Percentiles rank a stretch among this genome's conserved stretches.
phyloP scores from a whole-genome alignment of 2,797 vertebrate species.

The Hephaestus fuliginosus region DNA sequence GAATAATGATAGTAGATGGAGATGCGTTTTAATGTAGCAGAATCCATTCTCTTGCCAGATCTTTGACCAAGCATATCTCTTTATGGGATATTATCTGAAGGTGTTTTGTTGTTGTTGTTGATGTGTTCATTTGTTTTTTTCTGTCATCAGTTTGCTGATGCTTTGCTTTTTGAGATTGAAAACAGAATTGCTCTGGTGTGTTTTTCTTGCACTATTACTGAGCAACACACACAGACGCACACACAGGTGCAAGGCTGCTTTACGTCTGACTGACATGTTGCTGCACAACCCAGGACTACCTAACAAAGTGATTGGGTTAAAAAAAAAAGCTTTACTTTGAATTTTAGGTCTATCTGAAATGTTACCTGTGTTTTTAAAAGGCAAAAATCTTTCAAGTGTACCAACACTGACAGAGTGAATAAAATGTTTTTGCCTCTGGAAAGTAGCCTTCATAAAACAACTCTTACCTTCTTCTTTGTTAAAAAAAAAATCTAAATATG shows the following conservation, averaged over 20 bases:
- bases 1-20: too few species aligned
- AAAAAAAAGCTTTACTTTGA: background rate
- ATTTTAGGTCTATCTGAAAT: background rate
- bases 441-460: background rate
- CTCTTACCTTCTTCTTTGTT: background rate
- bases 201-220: too few species aligned
- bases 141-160: background rate
- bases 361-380: background rate
- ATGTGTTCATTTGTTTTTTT: background rate
- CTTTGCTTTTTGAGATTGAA: too few species aligned
- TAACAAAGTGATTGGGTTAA: background rate
- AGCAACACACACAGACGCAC: too few species aligned
- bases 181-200: too few species aligned
- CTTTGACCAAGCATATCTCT: background rate
- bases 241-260: too few species aligned
- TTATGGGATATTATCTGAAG: background rate
- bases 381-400: background rate
- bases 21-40: too few species aligned
- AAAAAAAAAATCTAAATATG: background rate
- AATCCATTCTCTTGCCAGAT: background rate
- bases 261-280: background rate
- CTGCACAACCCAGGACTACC: background rate
- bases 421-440: background rate
- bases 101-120: background rate
- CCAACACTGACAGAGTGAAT: background rate